Evolutionary conservation across 2,113 vertebrate species (phyloP).

Genomic region (Nannospalax galili): DNA sequence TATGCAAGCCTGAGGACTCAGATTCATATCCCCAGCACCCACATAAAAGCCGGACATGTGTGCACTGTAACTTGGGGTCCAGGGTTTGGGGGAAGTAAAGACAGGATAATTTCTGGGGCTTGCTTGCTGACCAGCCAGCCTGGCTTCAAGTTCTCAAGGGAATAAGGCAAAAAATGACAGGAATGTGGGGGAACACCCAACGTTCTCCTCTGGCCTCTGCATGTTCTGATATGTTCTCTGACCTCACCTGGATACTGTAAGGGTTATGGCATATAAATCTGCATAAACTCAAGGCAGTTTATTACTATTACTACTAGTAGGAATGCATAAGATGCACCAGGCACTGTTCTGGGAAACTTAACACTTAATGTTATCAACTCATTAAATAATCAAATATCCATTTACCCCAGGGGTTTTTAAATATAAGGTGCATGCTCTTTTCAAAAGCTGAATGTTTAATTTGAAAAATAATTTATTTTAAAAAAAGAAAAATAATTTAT

Average conservation of each 20-base stretch:
- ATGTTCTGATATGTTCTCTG: neutral
- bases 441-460: conserved; percentile 29
- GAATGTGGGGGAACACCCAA: neutral
- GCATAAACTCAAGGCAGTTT: neutral
- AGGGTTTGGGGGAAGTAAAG: neutral
- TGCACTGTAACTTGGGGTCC: neutral
- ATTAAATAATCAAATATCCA: conserved; percentile 24
- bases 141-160: neutral
- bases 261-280: neutral
- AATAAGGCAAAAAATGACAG: neutral
- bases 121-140: neutral
- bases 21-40: neutral
- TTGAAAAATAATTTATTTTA: too few species aligned
- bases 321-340: neutral
- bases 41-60: neutral
- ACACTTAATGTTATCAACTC: neutral
- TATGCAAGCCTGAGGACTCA: neutral
- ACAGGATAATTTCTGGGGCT: neutral
- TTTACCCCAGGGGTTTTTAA: neutral
- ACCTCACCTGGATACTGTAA: neutral
- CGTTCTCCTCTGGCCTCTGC: neutral
- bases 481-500: conserved; percentile 14
- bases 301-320: neutral
- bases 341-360: neutral
- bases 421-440: neutral